These are phyloP conservation scores for Tylochromis polylepis DNA, from an alignment of 2,113 vertebrate species.

Conservation along the genomic window DNA sequence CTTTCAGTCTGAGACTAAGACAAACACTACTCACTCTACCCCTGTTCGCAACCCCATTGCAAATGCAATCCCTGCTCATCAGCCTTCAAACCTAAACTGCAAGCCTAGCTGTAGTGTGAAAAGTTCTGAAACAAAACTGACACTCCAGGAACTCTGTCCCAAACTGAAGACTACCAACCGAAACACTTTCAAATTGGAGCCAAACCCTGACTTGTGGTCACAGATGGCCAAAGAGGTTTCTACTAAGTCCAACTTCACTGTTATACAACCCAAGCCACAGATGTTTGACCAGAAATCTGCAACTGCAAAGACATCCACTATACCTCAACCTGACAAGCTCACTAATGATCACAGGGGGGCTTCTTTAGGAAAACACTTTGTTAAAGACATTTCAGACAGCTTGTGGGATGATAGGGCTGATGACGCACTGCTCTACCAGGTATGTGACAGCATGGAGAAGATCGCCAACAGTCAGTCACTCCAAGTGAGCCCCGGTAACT, in stretches of 20 bases:
- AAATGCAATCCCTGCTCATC: not conserved
- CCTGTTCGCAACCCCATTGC: conserved; percentile 1
- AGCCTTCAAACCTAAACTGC: not conserved
- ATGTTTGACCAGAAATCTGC: not conserved
- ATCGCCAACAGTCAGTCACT: conserved; percentile 71
- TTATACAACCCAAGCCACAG: not conserved
- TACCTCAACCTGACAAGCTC: not conserved
- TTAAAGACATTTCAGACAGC: conserved; percentile 28
- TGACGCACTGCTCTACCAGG: conserved; percentile 84
- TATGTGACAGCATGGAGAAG: conserved; percentile 86
- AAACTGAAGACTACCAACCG: conserved; percentile 50
- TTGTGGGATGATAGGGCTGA: conserved; percentile 81
- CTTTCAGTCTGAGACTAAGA: not conserved
- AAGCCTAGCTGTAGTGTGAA: not conserved
- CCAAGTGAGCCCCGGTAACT: not conserved
- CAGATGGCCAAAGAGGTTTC: not conserved
- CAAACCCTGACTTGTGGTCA: conserved; percentile 44
- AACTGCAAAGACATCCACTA: not conserved
- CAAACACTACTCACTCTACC: conserved; percentile 10
- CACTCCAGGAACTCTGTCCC: conserved; percentile 40
- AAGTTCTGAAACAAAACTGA: not conserved
- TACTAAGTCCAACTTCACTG: not conserved
- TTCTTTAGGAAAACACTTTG: not conserved
- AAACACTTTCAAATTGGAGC: conserved; percentile 48
- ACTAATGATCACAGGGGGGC: not conserved